A percentile compares a stretch with the other conserved stretches of the same genome.
These are phyloP conservation scores for Trachemys scripta DNA, from an alignment of 2,113 vertebrate genomes.

Conservation along the genomic window DNA sequence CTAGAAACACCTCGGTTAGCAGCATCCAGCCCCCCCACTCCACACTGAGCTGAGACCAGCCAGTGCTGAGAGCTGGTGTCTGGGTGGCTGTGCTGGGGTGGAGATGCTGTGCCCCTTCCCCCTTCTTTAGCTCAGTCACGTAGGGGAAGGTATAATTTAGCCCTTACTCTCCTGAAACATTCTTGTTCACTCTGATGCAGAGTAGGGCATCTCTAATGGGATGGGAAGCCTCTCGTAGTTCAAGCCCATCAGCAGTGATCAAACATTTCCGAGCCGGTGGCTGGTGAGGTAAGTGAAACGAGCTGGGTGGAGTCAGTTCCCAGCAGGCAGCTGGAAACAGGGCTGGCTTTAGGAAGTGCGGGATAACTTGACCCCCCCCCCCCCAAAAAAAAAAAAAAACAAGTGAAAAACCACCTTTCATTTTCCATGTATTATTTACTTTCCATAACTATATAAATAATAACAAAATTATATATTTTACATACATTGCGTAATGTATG, in stretches of 20 bases:
- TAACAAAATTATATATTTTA: too few relatives aligned
- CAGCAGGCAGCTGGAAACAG: background rate
- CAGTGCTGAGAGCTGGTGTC: background rate
- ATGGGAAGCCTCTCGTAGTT: fast-evolving
- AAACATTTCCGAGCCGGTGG: background rate
- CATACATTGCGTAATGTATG: too few relatives aligned
- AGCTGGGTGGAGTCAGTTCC: background rate
- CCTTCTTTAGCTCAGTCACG: background rate
- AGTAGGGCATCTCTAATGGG: background rate
- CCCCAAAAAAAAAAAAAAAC: too few relatives aligned
- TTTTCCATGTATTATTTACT: too few relatives aligned
- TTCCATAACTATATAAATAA: too few relatives aligned
- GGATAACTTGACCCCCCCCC: too few relatives aligned
- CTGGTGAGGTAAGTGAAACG: background rate
- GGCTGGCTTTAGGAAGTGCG: too few relatives aligned
- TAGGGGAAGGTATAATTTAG: background rate
- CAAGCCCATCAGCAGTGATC: fast-evolving
- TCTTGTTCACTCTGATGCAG: background rate
- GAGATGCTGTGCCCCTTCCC: background rate
- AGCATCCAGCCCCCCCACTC: background rate
- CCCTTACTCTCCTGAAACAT: background rate
- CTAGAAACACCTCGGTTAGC: background rate
- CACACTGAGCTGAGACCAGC: background rate
- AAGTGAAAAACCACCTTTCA: too few relatives aligned
- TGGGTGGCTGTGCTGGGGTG: fast-evolving